phyloP scores from a whole-genome alignment of 1,140 invertebrate species.

The Tetranychus cinnabarinus region DNA sequence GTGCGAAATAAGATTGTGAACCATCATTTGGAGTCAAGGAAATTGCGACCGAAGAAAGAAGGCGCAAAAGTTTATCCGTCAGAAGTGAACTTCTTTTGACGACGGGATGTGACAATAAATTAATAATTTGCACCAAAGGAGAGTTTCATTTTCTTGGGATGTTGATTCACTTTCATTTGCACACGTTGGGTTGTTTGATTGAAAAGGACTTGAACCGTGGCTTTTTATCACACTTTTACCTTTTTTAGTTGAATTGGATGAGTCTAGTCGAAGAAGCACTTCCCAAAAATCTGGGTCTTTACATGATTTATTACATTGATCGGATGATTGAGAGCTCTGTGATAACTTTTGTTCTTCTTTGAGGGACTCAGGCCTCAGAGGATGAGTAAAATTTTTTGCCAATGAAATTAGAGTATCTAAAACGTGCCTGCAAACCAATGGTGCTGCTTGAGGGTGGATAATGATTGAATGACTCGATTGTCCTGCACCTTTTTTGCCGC shows the following conservation, averaged over 20 bases:
- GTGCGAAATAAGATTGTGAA: not conserved
- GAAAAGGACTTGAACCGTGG: slow-evolving; percentile 15
- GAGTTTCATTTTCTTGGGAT: slow-evolving; percentile 35
- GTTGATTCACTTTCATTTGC: slow-evolving; percentile 17
- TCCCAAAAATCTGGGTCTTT: slow-evolving; percentile 47
- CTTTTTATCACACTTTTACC: slow-evolving; percentile 40
- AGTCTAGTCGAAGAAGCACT: slow-evolving; percentile 35
- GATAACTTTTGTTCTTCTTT: slow-evolving; percentile 9
- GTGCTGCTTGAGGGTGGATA: slow-evolving; percentile 62
- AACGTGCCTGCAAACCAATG: slow-evolving; percentile 49
- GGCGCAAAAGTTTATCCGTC: slow-evolving; percentile 50
- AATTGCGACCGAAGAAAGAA: slow-evolving; percentile 51
- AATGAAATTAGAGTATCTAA: slow-evolving; percentile 55
- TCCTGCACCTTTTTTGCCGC: not conserved
- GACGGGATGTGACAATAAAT: slow-evolving; percentile 55
- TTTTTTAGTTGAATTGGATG: slow-evolving; percentile 34
- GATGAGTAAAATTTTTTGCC: slow-evolving; percentile 54
- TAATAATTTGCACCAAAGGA: slow-evolving; percentile 50
- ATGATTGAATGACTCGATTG: slow-evolving; percentile 24
- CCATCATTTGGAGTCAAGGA: slow-evolving; percentile 31
- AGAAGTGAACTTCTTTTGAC: slow-evolving; percentile 48
- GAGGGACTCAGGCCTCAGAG: slow-evolving; percentile 41
- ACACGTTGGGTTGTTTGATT: slow-evolving; percentile 2
- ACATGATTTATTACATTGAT: not conserved
- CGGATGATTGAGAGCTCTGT: not conserved